Base-by-base conservation (phyloP, 2,888 invertebrate species). In the Euclidia mi region DNA sequence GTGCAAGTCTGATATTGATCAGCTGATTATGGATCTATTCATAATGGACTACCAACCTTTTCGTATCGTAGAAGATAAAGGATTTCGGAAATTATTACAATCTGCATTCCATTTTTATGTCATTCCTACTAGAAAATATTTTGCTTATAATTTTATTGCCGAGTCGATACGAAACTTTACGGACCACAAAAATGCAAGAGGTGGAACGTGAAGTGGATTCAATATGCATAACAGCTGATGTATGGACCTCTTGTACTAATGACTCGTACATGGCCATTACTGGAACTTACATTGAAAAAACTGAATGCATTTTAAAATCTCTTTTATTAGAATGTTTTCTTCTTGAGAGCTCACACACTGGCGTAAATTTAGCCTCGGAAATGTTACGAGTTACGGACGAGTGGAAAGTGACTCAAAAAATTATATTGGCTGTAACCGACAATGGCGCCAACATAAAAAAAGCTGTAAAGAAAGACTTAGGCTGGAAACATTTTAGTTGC, bases 371-470 rank as follows among this genome's bases (percentile, higher is more conserved):
- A 25, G 55, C 35, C 0, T 6, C n/a, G 0, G 55, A 55, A 14
- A 18, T 55, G 9, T 15, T 12, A n/a, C 3, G 31, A 10, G 37
- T 60, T 2, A 28, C 44, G 2, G 35, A 42, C 3, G 47, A 60
- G 7, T 56, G 51, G 55, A 38, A 51, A 28, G 1, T 56, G 0
- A 34, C 12, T 3, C 12, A 47, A 4, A 60, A 51, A 43, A 29
- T 43, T 7, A n/a, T 34, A 1, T 20, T 44, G 0, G 12, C 17
- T 20, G 49, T 49, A 15, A 37, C 50, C 25, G 66, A 66, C 17
- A 65, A 70, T 37, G 66, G 59, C 1, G 40, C 61, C 46, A 53
- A 46, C 46, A 38, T 53, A 45, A n/a, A n/a, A n/a, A n/a, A n/a
- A n/a, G n/a, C n/a, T n/a, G n/a, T n/a, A n/a, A n/a, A n/a, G n/a